These are phyloP conservation scores for Chaetops frenatus DNA, from an alignment of 2,113 vertebrate species.

Conservation along the genomic window DNA sequence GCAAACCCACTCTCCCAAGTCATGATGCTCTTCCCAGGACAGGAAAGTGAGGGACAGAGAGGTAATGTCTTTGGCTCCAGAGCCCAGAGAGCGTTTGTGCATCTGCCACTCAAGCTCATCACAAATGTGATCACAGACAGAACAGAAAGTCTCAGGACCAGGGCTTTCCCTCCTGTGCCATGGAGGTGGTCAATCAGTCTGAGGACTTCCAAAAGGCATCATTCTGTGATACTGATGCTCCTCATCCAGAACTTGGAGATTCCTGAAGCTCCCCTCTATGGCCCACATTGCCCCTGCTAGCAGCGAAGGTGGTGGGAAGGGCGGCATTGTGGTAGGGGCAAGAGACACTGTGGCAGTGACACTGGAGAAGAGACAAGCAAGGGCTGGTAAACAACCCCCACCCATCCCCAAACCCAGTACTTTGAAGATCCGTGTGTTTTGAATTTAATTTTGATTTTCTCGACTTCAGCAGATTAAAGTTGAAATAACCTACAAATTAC, in stretches of 20 bases:
- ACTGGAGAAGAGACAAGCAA: neutral
- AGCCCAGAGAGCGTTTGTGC: neutral
- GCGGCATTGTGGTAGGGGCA: neutral
- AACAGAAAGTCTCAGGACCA: neutral
- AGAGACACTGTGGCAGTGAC: neutral
- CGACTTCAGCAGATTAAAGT: conserved; percentile 83
- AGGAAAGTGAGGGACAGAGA: neutral
- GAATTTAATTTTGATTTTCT: conserved; percentile 84
- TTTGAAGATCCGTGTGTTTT: conserved; percentile 80
- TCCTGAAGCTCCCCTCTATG: neutral
- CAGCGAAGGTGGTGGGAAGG: neutral
- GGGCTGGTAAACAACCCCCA: conserved; percentile 33
- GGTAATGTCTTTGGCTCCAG: neutral
- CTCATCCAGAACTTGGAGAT: neutral
- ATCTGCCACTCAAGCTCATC: neutral
- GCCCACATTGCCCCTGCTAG: neutral
- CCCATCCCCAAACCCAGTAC: conserved; percentile 51
- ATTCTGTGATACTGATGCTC: neutral
- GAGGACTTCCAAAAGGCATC: neutral
- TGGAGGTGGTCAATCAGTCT: neutral
- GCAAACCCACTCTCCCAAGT: neutral
- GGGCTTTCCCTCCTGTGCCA: neutral
- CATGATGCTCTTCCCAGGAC: neutral
- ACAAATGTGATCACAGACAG: neutral
- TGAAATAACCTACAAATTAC: conserved; percentile 90